These are phyloP conservation scores for Synanthedon vespiformis DNA, from an alignment of 2,888 invertebrate species.

Conservation along the genomic window DNA sequence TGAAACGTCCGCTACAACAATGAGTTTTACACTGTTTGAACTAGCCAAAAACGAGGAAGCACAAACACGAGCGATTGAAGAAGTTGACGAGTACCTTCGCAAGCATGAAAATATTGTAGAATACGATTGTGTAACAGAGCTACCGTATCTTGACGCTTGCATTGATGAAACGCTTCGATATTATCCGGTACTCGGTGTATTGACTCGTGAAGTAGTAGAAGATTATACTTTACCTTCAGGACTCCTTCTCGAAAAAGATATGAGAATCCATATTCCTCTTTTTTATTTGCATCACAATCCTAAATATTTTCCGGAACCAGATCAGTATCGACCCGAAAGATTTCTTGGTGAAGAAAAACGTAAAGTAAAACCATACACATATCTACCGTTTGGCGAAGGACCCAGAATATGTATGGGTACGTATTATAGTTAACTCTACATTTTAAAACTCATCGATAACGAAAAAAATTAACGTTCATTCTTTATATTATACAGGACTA, in stretches of 20 bases:
- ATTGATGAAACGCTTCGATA: slow-evolving; percentile 32
- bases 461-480: too few species aligned
- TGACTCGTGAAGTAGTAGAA: slow-evolving; percentile 36
- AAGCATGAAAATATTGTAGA: slow-evolving; percentile 16
- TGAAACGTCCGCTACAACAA: slow-evolving; percentile 32
- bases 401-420: slow-evolving; percentile 22
- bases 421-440: slow-evolving; percentile 10
- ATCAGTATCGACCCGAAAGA: slow-evolving; percentile 35
- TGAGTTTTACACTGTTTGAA: slow-evolving; percentile 26
- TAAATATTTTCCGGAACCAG: slow-evolving; percentile 36
- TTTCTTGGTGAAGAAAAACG: slow-evolving; percentile 29
- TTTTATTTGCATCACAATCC: slow-evolving; percentile 35
- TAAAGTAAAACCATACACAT: slow-evolving; percentile 33
- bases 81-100: slow-evolving; percentile 26
- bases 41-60: slow-evolving; percentile 26
- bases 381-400: slow-evolving; percentile 39
- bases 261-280: slow-evolving; percentile 40
- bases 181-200: slow-evolving; percentile 34
- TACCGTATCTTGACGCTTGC: slow-evolving; percentile 31
- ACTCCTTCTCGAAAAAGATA: slow-evolving; percentile 29
- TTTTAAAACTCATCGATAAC: too few species aligned
- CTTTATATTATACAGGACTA: too few species aligned
- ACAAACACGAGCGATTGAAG: slow-evolving; percentile 21
- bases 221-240: slow-evolving; percentile 36
- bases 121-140: slow-evolving; percentile 30